These are phyloP conservation scores for Heterohyrax brucei DNA, from an alignment of 2,797 vertebrate species.

Conservation along the genomic window DNA sequence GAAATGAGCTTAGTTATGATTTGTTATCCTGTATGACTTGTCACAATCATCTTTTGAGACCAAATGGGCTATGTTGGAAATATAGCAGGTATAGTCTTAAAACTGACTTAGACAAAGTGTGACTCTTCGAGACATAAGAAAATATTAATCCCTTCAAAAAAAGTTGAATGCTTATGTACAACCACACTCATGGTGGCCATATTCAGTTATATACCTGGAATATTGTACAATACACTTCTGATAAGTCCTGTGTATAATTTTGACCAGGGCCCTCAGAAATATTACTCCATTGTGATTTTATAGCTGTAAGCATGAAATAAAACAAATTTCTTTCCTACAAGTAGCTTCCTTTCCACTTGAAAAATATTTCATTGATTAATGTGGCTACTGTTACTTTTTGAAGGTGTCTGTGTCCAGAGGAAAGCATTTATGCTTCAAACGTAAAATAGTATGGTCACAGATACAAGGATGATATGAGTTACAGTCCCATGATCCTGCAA, in stretches of 20 bases:
- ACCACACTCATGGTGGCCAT: background rate
- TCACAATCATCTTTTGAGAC: background rate
- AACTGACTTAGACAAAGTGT: background rate
- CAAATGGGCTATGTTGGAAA: background rate
- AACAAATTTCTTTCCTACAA: background rate
- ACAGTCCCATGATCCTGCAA: background rate
- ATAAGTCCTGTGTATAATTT: background rate
- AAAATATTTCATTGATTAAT: background rate
- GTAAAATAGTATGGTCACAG: background rate
- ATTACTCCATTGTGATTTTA: background rate
- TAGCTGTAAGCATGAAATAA: background rate
- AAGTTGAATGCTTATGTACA: background rate
- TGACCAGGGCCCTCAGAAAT: background rate
- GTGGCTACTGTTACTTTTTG: background rate
- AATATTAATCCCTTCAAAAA: background rate
- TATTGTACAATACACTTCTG: background rate
- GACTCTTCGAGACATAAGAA: background rate
- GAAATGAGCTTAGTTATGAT: no score
- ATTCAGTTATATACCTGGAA: background rate
- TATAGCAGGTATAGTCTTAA: background rate
- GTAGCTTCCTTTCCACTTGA: slow-evolving; percentile 3
- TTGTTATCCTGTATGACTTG: background rate
- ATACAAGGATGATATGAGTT: background rate
- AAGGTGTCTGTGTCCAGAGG: background rate
- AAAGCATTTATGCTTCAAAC: background rate